Conservation (phyloP, 2,797 vertebrate species). For the Rhinatrema bivittatum region DNA sequence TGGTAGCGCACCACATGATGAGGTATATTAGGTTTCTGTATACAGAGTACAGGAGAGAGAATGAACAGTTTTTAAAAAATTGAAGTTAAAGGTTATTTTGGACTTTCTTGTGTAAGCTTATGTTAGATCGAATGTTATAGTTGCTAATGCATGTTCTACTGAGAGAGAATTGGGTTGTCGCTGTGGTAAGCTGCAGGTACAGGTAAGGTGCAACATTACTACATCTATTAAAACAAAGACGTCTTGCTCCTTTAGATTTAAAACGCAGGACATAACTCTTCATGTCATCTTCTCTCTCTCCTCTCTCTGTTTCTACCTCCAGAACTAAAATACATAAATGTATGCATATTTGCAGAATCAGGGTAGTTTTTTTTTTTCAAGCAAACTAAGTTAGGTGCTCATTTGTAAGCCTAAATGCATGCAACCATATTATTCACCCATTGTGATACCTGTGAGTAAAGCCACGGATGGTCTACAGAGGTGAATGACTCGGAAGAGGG, state of each 20-base stretch:
- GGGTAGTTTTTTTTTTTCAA: no score
- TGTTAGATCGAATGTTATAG: constrained; percentile 37
- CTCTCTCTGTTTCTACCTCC: no score
- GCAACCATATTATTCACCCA: no score
- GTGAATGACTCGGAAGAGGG: no score
- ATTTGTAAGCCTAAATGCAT: no score
- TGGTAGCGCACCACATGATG: constrained; percentile 94
- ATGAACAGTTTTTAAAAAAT: constrained; percentile 42
- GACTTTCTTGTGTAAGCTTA: constrained; percentile 36
- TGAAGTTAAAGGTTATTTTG: constrained; percentile 57
- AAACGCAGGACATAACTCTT: constrained; percentile 19
- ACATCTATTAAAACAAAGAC: constrained; percentile 7
- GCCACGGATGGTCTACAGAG: no score
- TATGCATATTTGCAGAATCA: no score
- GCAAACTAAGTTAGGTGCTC: no score
- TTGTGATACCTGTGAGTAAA: no score
- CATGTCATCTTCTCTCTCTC: no score
- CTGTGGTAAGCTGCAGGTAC: constrained; percentile 34
- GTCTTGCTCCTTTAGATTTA: neutral
- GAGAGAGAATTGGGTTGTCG: constrained; percentile 18
- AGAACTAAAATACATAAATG: no score
- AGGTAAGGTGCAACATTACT: constrained; percentile 51
- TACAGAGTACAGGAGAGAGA: constrained; percentile 60
- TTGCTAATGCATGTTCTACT: constrained; percentile 25
- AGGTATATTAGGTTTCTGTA: constrained; percentile 94